Conservation (phyloP, 2,797 vertebrate species). For the Denticeps clupeoides region DNA sequence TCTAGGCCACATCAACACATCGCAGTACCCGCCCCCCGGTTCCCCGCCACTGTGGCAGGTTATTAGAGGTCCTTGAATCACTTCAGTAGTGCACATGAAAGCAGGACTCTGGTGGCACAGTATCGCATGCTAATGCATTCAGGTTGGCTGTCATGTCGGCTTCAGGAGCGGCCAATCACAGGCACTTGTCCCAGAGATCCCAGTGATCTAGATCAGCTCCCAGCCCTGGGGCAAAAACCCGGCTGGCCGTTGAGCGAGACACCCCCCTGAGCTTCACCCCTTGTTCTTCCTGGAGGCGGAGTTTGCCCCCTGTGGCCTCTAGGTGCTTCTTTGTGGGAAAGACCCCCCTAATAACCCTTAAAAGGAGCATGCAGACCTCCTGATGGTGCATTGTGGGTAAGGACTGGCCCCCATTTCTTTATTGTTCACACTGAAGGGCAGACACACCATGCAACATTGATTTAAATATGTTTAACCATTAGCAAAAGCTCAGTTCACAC, state of each 20-base stretch:
- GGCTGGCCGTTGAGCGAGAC: slow-evolving; percentile 2
- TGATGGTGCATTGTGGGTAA: background rate
- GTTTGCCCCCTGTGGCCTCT: slow-evolving; percentile 13
- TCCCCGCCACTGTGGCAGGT: too few species aligned
- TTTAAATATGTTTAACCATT: too few species aligned
- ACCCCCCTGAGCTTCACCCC: slow-evolving; percentile 1
- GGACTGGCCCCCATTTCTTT: too few species aligned
- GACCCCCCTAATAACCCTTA: slow-evolving; percentile 11
- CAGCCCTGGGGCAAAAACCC: background rate
- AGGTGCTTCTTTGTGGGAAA: slow-evolving; percentile 11
- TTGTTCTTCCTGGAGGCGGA: background rate
- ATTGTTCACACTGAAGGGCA: too few species aligned
- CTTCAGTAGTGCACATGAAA: too few species aligned
- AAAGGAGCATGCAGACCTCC: slow-evolving; percentile 3
- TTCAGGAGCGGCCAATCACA: slow-evolving; percentile 1
- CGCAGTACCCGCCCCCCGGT: too few species aligned
- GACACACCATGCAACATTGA: too few species aligned
- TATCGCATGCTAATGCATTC: slow-evolving; percentile 10
- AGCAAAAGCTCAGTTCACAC: too few species aligned
- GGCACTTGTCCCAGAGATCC: background rate
- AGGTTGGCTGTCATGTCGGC: slow-evolving; percentile 5
- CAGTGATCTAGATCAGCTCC: background rate
- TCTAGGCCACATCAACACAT: too few species aligned
- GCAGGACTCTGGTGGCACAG: background rate
- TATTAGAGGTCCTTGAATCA: too few species aligned